phyloP scores from a whole-genome alignment of 2,113 vertebrate genomes.

The Pteropus alecto region DNA sequence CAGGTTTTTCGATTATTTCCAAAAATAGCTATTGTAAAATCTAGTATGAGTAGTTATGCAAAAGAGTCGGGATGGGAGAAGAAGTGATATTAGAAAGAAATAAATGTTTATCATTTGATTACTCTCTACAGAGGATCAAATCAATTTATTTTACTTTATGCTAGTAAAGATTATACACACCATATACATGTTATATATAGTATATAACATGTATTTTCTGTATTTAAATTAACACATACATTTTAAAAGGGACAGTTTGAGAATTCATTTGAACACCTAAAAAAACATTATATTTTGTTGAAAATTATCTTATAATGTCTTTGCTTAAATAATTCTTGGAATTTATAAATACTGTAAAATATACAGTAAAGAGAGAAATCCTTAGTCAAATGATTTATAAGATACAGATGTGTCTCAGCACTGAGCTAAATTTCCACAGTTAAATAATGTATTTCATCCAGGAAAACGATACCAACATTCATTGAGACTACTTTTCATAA shows the following conservation, averaged over 20 bases:
- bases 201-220: neutral
- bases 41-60: neutral
- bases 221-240: neutral
- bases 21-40: slow-evolving; percentile 16
- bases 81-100: neutral
- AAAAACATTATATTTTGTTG: slow-evolving; percentile 20
- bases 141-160: neutral
- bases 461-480: neutral
- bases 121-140: neutral
- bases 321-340: slow-evolving; percentile 21
- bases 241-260: neutral
- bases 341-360: slow-evolving; percentile 13
- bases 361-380: neutral
- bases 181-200: neutral
- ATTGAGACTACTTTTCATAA: neutral
- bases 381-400: neutral
- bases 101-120: neutral
- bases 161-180: neutral
- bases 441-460: neutral
- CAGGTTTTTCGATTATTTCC: neutral
- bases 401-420: neutral
- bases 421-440: slow-evolving; percentile 4
- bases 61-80: neutral
- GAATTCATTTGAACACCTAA: neutral
- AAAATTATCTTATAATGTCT: slow-evolving; percentile 10